Evolutionary conservation across 1,140 invertebrate species (phyloP), one percentile per base, ranked within the genome.

Genomic region (Caenorhabditis inopinata): DNA sequence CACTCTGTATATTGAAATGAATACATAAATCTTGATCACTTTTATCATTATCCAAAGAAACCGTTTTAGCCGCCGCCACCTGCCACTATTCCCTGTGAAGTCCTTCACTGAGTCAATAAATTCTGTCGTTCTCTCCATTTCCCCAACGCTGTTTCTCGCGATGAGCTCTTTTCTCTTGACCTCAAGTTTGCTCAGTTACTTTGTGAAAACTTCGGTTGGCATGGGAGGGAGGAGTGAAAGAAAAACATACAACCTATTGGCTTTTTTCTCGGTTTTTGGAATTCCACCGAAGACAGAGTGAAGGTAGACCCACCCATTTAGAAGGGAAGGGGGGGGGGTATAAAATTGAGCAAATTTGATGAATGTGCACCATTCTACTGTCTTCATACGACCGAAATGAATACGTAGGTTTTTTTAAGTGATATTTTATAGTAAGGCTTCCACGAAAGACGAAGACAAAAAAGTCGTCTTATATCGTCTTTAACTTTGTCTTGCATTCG

Each of bases 131-230:
- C 51, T 58, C 51, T 32, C 16, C 32, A 7, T 2, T 32, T 11
- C n/a, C 11, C 11, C 32, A 68, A n/a, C n/a, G n/a, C n/a, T 42
- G 38, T 68, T 68, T 68, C 58, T 42, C 12, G 18, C 9, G 2
- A 68, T 62, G n/a, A 14, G 27, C 51, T 16, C 25, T 32, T 32
- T 58, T 68, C 58, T 38, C 58, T 68, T 68, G 58, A 68, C 58
- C 58, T 68, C 58, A 12, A 68, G 58, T 68, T 68, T 68, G 32
- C 58, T 68, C 32, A 68, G 58, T 42, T 38, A 68, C 58, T 68
- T 23, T 21, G 25, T 32, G 4, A 11, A 16, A 32, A 58, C 27
- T 58, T 9, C 3, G 25, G 18, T 9, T 16, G 7, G 49, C 11
- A 32, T n/a, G 9, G 51, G n/a, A 12, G 48, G 18, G 6, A 58